A percentile compares a stretch with the other conserved stretches of the same genome.
These are phyloP conservation scores for Pelodiscus sinensis DNA, from an alignment of 2,113 vertebrate species.

Conservation along the genomic window DNA sequence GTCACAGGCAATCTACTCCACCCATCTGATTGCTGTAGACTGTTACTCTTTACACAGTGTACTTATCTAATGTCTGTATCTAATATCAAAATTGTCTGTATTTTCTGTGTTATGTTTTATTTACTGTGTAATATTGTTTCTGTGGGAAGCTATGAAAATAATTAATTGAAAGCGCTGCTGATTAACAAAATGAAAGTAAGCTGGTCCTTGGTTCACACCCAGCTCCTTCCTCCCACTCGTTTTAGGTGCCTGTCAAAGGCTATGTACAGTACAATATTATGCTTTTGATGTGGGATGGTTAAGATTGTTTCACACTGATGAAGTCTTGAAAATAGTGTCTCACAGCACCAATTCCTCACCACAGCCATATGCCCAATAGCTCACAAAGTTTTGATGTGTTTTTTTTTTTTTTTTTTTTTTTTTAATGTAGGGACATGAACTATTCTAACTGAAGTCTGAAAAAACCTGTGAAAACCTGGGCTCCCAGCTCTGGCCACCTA, in stretches of 20 bases:
- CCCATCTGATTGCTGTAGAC: not conserved
- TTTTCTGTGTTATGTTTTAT: not conserved
- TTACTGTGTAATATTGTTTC: not conserved
- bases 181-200: not conserved
- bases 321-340: not conserved
- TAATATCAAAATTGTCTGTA: not conserved
- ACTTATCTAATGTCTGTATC: not conserved
- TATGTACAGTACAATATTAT: fast-evolving
- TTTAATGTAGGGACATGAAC: fast-evolving
- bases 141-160: not conserved
- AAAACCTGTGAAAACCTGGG: not conserved
- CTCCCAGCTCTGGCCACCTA: not conserved
- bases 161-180: not conserved
- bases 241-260: not conserved
- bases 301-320: not conserved
- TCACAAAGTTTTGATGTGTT: not conserved
- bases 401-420: not conserved
- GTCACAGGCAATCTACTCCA: slow-evolving; percentile 52
- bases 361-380: fast-evolving
- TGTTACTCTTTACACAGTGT: slow-evolving; percentile 24
- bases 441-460: not conserved
- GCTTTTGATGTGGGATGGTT: not conserved
- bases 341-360: not conserved
- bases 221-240: not conserved
- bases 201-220: fast-evolving